Base-by-base conservation (phyloP, 2,797 vertebrate species). In the Artibeus jamaicensis region DNA sequence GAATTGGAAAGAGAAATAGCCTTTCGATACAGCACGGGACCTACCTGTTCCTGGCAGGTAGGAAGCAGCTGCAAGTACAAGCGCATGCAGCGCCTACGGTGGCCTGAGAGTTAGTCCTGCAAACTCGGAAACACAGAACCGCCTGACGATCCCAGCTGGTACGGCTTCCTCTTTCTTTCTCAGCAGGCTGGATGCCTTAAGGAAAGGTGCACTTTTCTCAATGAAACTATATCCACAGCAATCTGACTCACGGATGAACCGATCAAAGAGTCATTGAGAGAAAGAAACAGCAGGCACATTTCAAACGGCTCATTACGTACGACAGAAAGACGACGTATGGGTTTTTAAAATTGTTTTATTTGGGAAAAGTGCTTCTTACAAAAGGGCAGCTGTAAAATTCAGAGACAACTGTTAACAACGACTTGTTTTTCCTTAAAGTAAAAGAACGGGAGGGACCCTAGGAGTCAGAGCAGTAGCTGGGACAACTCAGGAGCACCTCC, bases 281-380 rank as follows among this genome's bases (percentile, higher is more conserved):
- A 68, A 85, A 78, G 4, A 37, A 85, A 16, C 5, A 39, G 10
- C 15, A 26, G 37, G 37, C 57, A 92, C 55, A 42, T 21, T 93
- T 93, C 21, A 5, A 78, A 42, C 10, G 44, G 71, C 59, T 62
- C 42, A 55, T 37, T 26, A 84, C 93, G 97, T 48, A 97, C 55
- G 89, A 79, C 89, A 90, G 90, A 57, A 81, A 91, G 89, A 62
- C 96, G 95, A 18, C 73, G 95, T 77, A 14, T 5, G 44, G 62
- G 76, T 78, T 96, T 93, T 89, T 6, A 44, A 96, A 55, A 96
- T 89, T 82, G 55, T 98, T 98, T 99, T 98, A 98, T 98, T 99
- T 98, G 98, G 98, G 98, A 98, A 98, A 99, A 98, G 98, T 99
- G 98, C 98, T 98, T 98, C 98, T 99, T 98, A 99, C 98, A 99